Conservation (phyloP, 2,113 vertebrate genomes). For the Heptranchias perlo region DNA sequence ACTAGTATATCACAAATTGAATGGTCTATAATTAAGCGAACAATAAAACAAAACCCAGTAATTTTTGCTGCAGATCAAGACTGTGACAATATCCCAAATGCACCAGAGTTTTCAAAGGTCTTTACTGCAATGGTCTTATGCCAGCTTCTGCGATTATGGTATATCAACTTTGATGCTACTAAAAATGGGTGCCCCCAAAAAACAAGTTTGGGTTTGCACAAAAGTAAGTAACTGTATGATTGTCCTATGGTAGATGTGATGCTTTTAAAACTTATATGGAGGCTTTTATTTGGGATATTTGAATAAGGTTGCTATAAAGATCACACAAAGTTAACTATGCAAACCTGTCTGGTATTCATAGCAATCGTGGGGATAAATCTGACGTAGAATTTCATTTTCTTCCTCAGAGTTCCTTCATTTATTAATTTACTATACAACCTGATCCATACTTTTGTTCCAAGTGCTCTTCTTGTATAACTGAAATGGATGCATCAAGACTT, state of each 20-base stretch:
- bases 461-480: slow-evolving; percentile 61
- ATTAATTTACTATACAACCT: slow-evolving; percentile 51
- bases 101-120: too few species aligned
- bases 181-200: too few species aligned
- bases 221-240: slow-evolving; percentile 1
- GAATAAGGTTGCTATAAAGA: neutral
- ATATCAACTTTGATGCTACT: too few species aligned
- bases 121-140: too few species aligned
- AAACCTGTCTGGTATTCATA: slow-evolving; percentile 14
- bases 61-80: neutral
- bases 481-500: slow-evolving; percentile 55
- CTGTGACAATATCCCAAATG: neutral
- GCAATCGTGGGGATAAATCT: neutral
- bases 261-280: too few species aligned
- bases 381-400: slow-evolving; percentile 51
- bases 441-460: slow-evolving; percentile 54
- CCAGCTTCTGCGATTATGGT: too few species aligned
- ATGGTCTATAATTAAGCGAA: neutral
- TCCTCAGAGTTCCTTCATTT: slow-evolving; percentile 50
- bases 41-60: slow-evolving; percentile 5
- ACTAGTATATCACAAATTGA: neutral
- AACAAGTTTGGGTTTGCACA: too few species aligned
- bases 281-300: neutral
- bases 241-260: slow-evolving; percentile 1
- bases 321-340: neutral